Percentiles rank a stretch among this genome's conserved stretches.
These are phyloP conservation scores for Somateria mollissima DNA, from an alignment of 2,797 vertebrate species.

Conservation along the genomic window DNA sequence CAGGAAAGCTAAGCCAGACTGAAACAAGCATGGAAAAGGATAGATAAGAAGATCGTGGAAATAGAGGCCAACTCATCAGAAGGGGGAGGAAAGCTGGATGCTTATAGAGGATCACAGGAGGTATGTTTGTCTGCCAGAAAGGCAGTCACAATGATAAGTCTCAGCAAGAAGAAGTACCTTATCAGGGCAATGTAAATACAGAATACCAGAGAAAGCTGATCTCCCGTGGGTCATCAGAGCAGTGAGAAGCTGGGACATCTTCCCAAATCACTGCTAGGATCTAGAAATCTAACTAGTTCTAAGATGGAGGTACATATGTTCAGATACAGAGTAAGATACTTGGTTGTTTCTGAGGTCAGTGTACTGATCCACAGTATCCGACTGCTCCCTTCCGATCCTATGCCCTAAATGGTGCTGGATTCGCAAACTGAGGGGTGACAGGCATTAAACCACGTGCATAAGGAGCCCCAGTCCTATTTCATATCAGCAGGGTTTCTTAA, in stretches of 20 bases:
- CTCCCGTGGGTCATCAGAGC: not conserved
- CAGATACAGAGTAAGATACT: not conserved
- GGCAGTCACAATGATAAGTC: not conserved
- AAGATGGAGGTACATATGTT: not conserved
- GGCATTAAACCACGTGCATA: not conserved
- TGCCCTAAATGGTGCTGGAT: not conserved
- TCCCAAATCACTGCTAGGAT: not conserved
- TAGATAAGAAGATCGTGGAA: not conserved
- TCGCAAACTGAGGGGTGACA: not conserved
- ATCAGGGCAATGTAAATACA: not conserved
- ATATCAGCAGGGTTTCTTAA: not conserved
- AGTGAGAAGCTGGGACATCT: not conserved
- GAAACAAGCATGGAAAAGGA: not conserved
- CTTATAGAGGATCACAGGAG: not conserved
- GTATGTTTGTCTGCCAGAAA: not conserved
- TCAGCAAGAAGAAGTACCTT: not conserved
- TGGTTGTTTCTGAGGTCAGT: not conserved
- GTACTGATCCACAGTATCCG: not conserved
- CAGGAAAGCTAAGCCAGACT: not conserved
- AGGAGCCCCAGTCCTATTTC: not conserved
- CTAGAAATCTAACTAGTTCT: not conserved
- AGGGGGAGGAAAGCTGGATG: not conserved
- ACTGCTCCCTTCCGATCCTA: not conserved
- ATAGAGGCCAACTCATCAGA: not conserved
- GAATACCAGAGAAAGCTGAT: not conserved